Evolutionary conservation across 1,140 invertebrate genomes (phyloP).

Genomic region (Atta colombica): DNA sequence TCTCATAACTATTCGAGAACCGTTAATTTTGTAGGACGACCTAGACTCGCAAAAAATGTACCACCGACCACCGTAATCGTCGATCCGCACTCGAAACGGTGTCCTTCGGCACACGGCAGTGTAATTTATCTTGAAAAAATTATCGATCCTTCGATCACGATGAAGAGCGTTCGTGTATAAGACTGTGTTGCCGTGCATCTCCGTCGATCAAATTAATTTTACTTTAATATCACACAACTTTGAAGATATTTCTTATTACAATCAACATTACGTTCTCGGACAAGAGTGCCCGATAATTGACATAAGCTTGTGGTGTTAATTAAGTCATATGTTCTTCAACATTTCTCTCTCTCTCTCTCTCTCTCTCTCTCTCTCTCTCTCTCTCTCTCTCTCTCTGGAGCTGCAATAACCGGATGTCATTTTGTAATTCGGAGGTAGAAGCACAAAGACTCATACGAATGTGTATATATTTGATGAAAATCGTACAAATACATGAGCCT

Average conservation of each 20-base stretch:
- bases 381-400: not conserved
- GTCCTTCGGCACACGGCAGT: slow-evolving; percentile 75
- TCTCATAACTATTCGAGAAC: not conserved
- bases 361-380: not conserved
- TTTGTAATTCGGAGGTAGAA: not conserved
- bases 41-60: not conserved
- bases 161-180: slow-evolving; percentile 60
- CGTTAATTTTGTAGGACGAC: not conserved
- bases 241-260: slow-evolving; percentile 46
- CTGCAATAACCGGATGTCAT: not conserved
- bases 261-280: slow-evolving; percentile 32
- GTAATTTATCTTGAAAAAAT: slow-evolving; percentile 60
- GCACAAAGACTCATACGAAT: not conserved
- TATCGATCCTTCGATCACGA: slow-evolving; percentile 68
- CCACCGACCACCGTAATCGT: slow-evolving; percentile 6
- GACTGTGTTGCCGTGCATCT: not conserved
- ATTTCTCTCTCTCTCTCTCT: slow-evolving; percentile 27
- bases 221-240: slow-evolving; percentile 57
- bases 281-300: slow-evolving; percentile 71
- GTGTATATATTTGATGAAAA: not conserved
- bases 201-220: slow-evolving; percentile 61
- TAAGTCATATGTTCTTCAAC: slow-evolving; percentile 42
- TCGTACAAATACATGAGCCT: not conserved
- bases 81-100: slow-evolving; percentile 67
- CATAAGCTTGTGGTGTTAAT: slow-evolving; percentile 60